phyloP scores from a whole-genome alignment of 2,113 vertebrate genomes.

The Bolborhynchus lineola region DNA sequence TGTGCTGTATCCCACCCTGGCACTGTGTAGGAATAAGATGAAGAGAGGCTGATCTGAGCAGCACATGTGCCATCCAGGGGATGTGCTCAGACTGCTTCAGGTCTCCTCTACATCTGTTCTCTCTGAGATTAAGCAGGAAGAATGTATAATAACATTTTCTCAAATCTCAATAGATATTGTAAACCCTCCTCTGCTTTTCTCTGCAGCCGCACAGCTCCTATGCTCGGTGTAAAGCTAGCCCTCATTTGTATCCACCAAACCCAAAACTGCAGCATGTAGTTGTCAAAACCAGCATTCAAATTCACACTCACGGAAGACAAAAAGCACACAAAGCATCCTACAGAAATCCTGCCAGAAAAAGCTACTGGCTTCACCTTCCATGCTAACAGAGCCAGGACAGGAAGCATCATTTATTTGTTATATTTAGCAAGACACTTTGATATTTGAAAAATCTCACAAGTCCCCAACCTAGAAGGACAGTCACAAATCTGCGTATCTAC shows the following conservation, averaged over 20 bases:
- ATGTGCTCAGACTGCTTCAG: background rate
- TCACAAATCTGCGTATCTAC: background rate
- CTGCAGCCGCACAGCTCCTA: conserved; percentile 39
- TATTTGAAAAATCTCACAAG: background rate
- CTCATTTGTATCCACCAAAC: conserved; percentile 32
- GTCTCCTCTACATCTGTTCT: background rate
- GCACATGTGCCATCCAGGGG: background rate
- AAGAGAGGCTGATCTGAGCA: background rate
- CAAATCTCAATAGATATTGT: background rate
- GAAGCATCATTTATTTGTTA: background rate
- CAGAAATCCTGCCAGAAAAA: conserved; percentile 21
- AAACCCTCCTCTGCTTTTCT: background rate
- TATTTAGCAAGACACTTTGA: background rate
- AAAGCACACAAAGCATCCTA: background rate
- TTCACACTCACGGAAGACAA: background rate
- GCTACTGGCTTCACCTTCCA: background rate
- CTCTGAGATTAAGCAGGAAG: background rate
- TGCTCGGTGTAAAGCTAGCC: background rate
- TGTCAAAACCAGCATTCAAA: conserved; percentile 33
- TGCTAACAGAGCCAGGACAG: background rate
- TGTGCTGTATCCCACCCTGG: background rate
- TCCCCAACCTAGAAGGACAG: background rate
- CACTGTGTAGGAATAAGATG: background rate
- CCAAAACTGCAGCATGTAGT: conserved; percentile 1
- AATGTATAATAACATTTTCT: background rate